These are phyloP conservation scores for Gastrophysa polygoni DNA, from an alignment of 2,888 invertebrate genomes.

Conservation along the genomic window DNA sequence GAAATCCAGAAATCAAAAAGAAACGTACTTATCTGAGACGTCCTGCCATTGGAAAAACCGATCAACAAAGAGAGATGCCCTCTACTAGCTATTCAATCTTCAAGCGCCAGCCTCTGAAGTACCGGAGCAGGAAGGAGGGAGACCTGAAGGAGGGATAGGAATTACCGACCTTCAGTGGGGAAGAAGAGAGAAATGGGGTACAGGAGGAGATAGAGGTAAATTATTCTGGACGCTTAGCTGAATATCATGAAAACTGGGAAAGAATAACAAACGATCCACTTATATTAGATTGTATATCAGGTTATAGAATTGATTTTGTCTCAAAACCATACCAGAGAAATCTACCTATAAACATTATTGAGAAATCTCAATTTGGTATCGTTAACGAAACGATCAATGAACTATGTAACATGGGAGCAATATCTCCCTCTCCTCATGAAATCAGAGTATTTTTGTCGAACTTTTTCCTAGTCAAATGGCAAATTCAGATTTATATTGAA, in stretches of 20 bases:
- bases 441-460: background rate
- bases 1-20: slow-evolving; percentile 63
- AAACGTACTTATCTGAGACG: no score
- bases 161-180: background rate
- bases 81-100: background rate
- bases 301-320: no score
- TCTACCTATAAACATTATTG: no score
- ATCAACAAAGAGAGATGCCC: no score
- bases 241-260: no score
- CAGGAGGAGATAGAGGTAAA: background rate
- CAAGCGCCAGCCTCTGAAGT: background rate
- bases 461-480: background rate
- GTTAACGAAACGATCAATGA: background rate
- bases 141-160: background rate
- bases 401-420: background rate
- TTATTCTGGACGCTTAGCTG: background rate
- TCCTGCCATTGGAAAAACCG: no score
- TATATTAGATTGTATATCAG: no score
- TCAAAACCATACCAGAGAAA: no score
- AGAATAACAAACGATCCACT: no score
- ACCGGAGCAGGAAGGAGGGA: background rate
- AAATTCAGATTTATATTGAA: background rate
- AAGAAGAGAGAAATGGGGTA: background rate
- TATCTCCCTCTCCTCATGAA: background rate
- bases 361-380: no score